Evolutionary conservation across 2,888 invertebrate species (phyloP).

Genomic region (Sussaba pulchella): DNA sequence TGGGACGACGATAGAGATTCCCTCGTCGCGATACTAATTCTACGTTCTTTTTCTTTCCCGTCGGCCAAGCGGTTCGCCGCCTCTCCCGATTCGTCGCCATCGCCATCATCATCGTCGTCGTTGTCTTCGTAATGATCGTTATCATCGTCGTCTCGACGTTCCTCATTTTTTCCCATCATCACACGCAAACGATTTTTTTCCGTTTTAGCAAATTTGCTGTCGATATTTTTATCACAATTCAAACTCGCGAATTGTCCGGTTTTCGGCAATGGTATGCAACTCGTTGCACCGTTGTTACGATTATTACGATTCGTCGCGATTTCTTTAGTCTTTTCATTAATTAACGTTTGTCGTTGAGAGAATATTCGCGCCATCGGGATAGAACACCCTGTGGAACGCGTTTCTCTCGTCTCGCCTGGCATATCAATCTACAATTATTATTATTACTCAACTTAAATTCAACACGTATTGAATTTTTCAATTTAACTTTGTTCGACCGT

Average conservation of each 20-base stretch:
- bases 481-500: background rate
- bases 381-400: slow-evolving; percentile 23
- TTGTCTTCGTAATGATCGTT: slow-evolving; percentile 48
- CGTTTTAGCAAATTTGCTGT: slow-evolving; percentile 80
- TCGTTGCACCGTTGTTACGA: slow-evolving; percentile 33
- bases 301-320: slow-evolving; percentile 30
- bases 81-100: slow-evolving; percentile 63
- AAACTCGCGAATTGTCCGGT: slow-evolving; percentile 64
- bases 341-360: slow-evolving; percentile 25
- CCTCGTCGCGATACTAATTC: slow-evolving; percentile 57
- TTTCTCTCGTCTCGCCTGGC: slow-evolving; percentile 64
- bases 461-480: background rate
- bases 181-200: slow-evolving; percentile 80
- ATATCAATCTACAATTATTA: slow-evolving; percentile 35
- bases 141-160: slow-evolving; percentile 46
- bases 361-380: slow-evolving; percentile 37
- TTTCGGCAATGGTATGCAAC: slow-evolving; percentile 75
- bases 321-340: too few species aligned
- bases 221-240: slow-evolving; percentile 6
- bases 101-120: slow-evolving; percentile 15
- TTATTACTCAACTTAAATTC: background rate
- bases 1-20: slow-evolving; percentile 38
- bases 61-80: slow-evolving; percentile 48
- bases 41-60: slow-evolving; percentile 72
- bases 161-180: slow-evolving; percentile 74